These are phyloP conservation scores for Gobius niger DNA, from an alignment of 2,113 vertebrate genomes.

Conservation along the genomic window DNA sequence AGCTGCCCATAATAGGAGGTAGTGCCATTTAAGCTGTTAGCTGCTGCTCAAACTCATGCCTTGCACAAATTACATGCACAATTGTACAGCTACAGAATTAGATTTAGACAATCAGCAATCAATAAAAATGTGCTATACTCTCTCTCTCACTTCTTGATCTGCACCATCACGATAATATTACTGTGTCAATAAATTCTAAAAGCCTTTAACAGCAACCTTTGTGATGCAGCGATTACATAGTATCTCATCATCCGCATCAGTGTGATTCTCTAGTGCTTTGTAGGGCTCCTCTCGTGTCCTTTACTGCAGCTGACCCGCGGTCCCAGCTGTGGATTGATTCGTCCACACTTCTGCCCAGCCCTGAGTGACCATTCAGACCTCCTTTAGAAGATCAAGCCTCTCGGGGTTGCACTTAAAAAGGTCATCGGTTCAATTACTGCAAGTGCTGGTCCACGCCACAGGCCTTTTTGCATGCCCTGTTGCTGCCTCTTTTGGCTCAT, in stretches of 20 bases:
- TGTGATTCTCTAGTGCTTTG: neutral
- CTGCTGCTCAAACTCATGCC: too few relatives aligned
- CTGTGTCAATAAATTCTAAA: too few relatives aligned
- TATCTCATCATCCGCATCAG: neutral
- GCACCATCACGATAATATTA: too few relatives aligned
- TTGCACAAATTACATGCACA: too few relatives aligned
- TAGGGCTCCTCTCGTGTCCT: slow-evolving; percentile 5
- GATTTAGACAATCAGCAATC: too few relatives aligned
- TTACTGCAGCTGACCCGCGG: slow-evolving; percentile 1
- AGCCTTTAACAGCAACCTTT: too few relatives aligned
- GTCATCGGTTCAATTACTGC: slow-evolving; percentile 58
- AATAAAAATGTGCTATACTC: too few relatives aligned
- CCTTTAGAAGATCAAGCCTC: slow-evolving; percentile 20
- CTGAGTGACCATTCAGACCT: slow-evolving; percentile 20
- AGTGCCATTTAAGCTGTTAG: too few relatives aligned
- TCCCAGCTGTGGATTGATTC: slow-evolving; percentile 25
- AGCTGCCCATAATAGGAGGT: too few relatives aligned
- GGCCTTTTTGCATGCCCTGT: slow-evolving; percentile 26
- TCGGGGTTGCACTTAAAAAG: slow-evolving; percentile 52
- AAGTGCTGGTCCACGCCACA: slow-evolving; percentile 26
- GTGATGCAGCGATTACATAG: too few relatives aligned
- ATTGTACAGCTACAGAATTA: too few relatives aligned
- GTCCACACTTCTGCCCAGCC: slow-evolving; percentile 6
- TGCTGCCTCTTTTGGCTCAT: slow-evolving; percentile 41
- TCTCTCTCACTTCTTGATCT: too few relatives aligned